Evolutionary conservation across 2,797 vertebrate genomes (phyloP), one percentile per base, ranked within the genome.

Genomic region (Silurus aristotelis): DNA sequence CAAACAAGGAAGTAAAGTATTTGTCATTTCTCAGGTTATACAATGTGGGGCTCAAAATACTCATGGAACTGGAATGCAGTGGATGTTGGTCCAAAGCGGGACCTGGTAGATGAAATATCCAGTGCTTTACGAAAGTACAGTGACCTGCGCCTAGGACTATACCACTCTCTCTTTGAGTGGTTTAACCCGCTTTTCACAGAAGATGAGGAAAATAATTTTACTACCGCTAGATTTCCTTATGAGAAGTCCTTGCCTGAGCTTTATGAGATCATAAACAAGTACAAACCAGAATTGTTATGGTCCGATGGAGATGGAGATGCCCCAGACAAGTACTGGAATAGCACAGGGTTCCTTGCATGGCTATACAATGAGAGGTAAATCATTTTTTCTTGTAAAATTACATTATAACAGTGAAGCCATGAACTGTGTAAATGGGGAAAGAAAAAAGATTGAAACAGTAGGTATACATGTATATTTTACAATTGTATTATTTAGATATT

Each of bases 101-200:
- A 99, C 85, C 89, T 99, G 46, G 96, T 99, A 68, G 94, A 87
- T 48, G 98, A 98, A 77, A 88, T 99, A 13, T 95, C 94, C 71
- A 84, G 13, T 0, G 96, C 97, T 75, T 76, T 99, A 60, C 95
- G 96, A 13, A 92, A 89, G 0, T 82, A 92, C 82, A 96, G 94
- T 0, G 91, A 92, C 88, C 90, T 99, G 87, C 97, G 1, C 71
- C 95, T 99, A 22, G 98, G 98, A 20, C 94, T 99, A 0, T 99
- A 99, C 86, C 97, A 99, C 86, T 99, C 98, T 2, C 95, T 98
- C 9, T 99, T 99, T 1, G 98, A 99, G 90, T 99, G 98, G 98
- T 99, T 99, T 84, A 95, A 99, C 85, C 98, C 97, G 0, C 93
- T 98, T 70, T 99, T 94, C 89, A 90, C 93, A 43, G 87, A 90